Percentiles rank a stretch among this genome's conserved stretches.
phyloP scores from a whole-genome alignment of 2,888 invertebrate genomes.

The Drosophila conformis region DNA sequence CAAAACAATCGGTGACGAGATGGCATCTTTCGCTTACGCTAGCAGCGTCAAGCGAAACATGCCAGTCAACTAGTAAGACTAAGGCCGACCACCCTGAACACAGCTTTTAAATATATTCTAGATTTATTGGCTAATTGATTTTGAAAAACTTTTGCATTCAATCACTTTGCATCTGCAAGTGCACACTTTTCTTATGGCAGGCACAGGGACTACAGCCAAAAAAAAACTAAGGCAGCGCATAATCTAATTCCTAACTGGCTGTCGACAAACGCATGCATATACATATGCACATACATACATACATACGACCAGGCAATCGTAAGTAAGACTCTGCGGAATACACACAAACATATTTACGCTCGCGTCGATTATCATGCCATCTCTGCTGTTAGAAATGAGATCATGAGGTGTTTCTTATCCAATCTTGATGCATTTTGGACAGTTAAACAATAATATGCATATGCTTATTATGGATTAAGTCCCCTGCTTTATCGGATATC shows the following conservation, averaged over 20 bases:
- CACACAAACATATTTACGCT: not conserved
- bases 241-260: too few relatives aligned
- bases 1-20: not conserved
- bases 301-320: not conserved
- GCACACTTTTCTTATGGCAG: too few relatives aligned
- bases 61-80: slow-evolving; percentile 4
- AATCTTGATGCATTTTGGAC: not conserved
- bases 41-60: slow-evolving; percentile 1
- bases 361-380: not conserved
- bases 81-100: too few relatives aligned
- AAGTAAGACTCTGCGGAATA: not conserved
- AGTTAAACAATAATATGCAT: not conserved
- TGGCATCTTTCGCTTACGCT: slow-evolving; percentile 21
- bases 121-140: too few relatives aligned
- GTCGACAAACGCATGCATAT: not conserved
- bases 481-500: too few relatives aligned
- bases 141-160: too few relatives aligned
- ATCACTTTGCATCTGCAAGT: too few relatives aligned
- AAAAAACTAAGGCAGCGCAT: too few relatives aligned
- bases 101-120: too few relatives aligned
- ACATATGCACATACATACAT: not conserved
- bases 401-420: not conserved
- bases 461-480: not conserved
- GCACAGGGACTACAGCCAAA: too few relatives aligned
- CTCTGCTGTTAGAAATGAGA: not conserved